Evolutionary conservation across 1,140 invertebrate species (phyloP), one percentile per base, ranked within the genome.

Genomic region (Heliconius congener): DNA sequence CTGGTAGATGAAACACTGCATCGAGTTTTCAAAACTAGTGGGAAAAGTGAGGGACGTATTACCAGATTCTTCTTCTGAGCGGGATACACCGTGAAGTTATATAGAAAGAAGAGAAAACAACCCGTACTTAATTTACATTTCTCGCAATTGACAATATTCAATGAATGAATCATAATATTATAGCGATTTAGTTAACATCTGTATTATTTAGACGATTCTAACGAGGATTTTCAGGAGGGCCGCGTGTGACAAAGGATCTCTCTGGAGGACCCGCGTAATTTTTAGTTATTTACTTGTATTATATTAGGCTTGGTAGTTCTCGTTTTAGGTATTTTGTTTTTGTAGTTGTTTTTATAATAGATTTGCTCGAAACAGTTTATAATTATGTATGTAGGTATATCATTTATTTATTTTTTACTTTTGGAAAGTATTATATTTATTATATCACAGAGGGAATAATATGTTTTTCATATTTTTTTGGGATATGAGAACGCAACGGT

Each of bases 211-310:
- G 37, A 55, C 30, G 18, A 34, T 42, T 30, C 16, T 55, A 74
- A 74, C 46, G 42, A 74, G 73, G 23, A 23, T 74, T 74, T 74
- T 37, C 73, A 55, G 27, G 73, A 18, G 50, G 50, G 23, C 4
- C 8, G 52, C 73, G 73, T 50, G 30, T 74, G 13, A 52, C 46
- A 34, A 74, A 74, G 46, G 73, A 57, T 19, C 46, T 74, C 73
- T 52, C 73, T 52, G 16, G 73, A 74, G 73, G n/a, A 57, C 55
- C 1, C 19, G 55, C 55, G 55, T 9, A 9, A 1, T n/a, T n/a
- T 8, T 57, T 57, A 57, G 55, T 57, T 57, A 57, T 57, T 57
- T 57, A 57, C 55, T 57, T 11, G 1, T 57, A 57, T 57, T 57
- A 57, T 57, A 23, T 9, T 57, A n/a, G 55, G n/a, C 55, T 57